Base-by-base conservation (phyloP, 2,113 vertebrate species). In the Puntigrus tetrazona region DNA sequence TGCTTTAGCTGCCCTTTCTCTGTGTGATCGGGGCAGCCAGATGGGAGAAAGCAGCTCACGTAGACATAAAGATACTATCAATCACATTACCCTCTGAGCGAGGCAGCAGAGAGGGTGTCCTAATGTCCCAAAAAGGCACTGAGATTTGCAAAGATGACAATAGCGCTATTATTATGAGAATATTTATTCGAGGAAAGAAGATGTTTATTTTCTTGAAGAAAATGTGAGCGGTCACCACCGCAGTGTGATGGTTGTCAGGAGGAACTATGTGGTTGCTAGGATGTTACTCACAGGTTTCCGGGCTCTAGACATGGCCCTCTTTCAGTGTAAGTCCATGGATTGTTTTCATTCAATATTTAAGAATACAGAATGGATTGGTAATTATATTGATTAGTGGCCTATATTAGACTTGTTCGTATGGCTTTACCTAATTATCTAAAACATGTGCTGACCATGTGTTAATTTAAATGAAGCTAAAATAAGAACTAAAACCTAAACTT, bases 81-180 rank as follows among this genome's bases (percentile, higher is more conserved):
- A 81, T 81, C 78, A 81, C 61, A 81, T 81, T 81, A 67, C 25
- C 78, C 43, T 81, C 61, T 81, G 36, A 79, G 77, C 16, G 20
- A n/a, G 55, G 34, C n/a, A 41, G 77, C 82, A 91, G 9, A 90
- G 3, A 88, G 11, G 86, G 27, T 72, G 76, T 69, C 85, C 84
- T 20, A 83, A 67, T 59, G 73, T 43, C 18, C 78, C 27, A 50
- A 50, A 81, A 41, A 47, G 38, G 20, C 61, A 43, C 3, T 25
- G 14, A 63, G 11, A 41, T 72, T 72, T 41, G 63, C 63, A 65
- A 27, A 65, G 63, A 69, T 69, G 63, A 80, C 63, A 61, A 27
- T 59, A 11, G 78, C 59, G 7, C 11, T 74, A 43, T 43, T 38
- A 41, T 63, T n/a, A 78, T n/a, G 22, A 22, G 10, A 78, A 78